A percentile compares a stretch with the other conserved stretches of the same genome.
phyloP scores from a whole-genome alignment of 2,888 invertebrate species.

The Philonicus albiceps region DNA sequence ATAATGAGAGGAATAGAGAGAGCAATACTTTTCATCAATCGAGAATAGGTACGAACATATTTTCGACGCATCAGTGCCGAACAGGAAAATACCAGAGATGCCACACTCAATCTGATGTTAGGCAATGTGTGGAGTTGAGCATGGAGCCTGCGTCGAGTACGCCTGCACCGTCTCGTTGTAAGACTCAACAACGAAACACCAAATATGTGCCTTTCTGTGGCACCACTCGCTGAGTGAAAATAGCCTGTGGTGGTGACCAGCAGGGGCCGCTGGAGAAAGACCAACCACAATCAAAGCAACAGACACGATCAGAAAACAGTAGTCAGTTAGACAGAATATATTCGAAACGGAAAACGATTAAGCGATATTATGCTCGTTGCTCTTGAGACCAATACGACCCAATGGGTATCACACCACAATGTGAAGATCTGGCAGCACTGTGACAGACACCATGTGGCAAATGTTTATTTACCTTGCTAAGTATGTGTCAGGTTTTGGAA shows the following conservation, averaged over 20 bases:
- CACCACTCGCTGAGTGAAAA: neutral
- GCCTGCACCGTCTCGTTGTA: neutral
- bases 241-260: neutral
- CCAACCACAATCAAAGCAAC: neutral
- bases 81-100: neutral
- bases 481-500: neutral
- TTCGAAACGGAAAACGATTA: neutral
- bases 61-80: neutral
- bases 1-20: neutral
- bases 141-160: neutral
- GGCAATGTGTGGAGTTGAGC: neutral
- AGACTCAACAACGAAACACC: neutral
- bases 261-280: neutral
- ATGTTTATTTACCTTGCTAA: conserved; percentile 12
- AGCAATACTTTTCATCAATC: neutral
- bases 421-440: neutral
- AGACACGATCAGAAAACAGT: neutral
- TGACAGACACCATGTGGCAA: neutral
- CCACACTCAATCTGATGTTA: neutral
- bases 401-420: neutral
- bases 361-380: neutral
- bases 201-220: neutral
- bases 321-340: neutral
- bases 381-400: neutral
- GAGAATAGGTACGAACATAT: neutral